phyloP scores from a whole-genome alignment of 1,140 invertebrate species.

The Zaprionus vittiger region DNA sequence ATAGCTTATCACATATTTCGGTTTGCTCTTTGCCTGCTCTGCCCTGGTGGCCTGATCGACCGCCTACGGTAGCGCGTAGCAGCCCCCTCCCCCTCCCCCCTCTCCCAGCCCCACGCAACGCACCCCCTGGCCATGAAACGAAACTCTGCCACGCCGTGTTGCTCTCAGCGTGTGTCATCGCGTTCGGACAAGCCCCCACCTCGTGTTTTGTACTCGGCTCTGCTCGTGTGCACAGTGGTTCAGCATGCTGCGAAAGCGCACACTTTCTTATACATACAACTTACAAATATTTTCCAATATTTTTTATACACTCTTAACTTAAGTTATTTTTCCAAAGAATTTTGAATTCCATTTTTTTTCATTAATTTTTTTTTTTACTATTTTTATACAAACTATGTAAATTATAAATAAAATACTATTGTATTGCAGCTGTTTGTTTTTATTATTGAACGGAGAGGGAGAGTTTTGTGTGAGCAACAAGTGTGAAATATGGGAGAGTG shows the following conservation, averaged over 20 bases:
- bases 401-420: conserved; percentile 16
- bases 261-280: background rate
- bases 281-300: background rate
- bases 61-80: conserved; percentile 6
- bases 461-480: conserved; percentile 1
- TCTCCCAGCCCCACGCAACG: background rate
- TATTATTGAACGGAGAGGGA: background rate
- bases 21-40: conserved; percentile 32
- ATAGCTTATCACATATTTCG: conserved; percentile 41
- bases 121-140: background rate
- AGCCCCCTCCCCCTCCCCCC: background rate
- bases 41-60: conserved; percentile 50
- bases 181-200: conserved; percentile 14
- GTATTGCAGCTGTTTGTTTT: conserved; percentile 2
- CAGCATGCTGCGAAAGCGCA: background rate
- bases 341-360: background rate
- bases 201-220: background rate
- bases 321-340: background rate
- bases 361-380: background rate
- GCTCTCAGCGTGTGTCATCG: conserved; percentile 27
- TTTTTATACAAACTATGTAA: background rate
- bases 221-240: conserved; percentile 9
- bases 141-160: background rate
- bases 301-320: conserved; percentile 8
- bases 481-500: conserved; percentile 1